phyloP scores from a whole-genome alignment of 2,113 vertebrate genomes.

The Indicator indicator region DNA sequence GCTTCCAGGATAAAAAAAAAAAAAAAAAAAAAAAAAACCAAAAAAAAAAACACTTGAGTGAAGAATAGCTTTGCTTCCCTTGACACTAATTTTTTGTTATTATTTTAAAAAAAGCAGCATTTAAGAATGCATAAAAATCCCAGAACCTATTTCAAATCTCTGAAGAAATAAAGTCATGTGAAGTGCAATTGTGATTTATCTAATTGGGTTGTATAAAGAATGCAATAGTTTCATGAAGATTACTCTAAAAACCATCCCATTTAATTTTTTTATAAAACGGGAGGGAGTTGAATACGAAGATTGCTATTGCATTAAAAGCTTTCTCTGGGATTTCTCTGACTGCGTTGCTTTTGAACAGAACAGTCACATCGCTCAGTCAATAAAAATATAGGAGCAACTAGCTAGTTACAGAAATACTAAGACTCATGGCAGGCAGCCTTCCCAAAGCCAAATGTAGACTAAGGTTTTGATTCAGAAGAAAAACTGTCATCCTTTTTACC shows the following conservation, averaged over 20 bases:
- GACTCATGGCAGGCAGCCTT: neutral
- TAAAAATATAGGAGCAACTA: neutral
- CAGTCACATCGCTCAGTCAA: neutral
- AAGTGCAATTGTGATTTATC: neutral
- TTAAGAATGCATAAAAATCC: neutral
- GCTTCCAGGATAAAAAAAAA: neutral
- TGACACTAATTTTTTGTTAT: too few relatives aligned
- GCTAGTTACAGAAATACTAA: neutral
- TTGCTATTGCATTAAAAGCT: neutral
- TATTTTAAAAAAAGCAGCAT: neutral
- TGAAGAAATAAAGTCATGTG: neutral
- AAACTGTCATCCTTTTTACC: neutral
- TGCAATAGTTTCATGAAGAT: neutral
- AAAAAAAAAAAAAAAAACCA: neutral
- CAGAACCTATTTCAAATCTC: neutral
- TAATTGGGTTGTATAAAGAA: constrained; percentile 5
- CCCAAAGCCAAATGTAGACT: neutral
- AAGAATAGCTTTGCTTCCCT: neutral
- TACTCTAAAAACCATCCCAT: neutral
- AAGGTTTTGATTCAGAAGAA: neutral
- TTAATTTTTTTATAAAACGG: neutral
- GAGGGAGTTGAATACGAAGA: neutral
- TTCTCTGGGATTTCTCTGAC: neutral
- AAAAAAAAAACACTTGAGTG: neutral
- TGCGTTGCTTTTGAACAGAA: neutral